Evolutionary conservation across 1,140 invertebrate species (phyloP), one percentile per base, ranked within the genome.

Genomic region (Tetranychus urticae): DNA sequence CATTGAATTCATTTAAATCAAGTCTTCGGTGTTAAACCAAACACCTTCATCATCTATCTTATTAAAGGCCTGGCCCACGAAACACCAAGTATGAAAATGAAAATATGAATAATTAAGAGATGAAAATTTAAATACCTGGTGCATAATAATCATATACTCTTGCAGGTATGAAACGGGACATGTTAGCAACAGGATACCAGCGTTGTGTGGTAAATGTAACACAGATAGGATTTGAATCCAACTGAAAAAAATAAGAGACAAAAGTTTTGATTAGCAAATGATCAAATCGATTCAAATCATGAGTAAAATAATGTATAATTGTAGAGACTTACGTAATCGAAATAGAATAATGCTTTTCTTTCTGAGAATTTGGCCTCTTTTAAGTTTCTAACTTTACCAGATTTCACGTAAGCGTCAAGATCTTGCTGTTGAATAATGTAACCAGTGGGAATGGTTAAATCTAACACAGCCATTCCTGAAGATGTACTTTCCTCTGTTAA

Each of bases 91-190:
- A 23, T 23, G 23, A 23, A 42, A 42, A 6, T 42, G 10, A 10
- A 42, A 42, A 42, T 42, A 6, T 42, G 5, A 42, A 42, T 42
- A 5, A 42, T 42, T 42, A 10, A 6, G 5, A 42, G 10, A 42
- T 0, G 5, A 42, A 42, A 5, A 42, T 33, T 31, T 63, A 14
- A 56, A 70, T 71, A 91, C 88, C 88, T 70, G 91, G 91, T 61
- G 91, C 83, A 76, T 96, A 96, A 69, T 92, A 96, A 74, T 96
- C 91, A 71, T 93, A 96, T 7, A 96, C 81, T 65, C 87, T 79
- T 55, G 92, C 81, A 3, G 86, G 81, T 64, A 94, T 77, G 70
- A 88, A 90, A 39, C 87, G 79, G 0, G 91, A 91, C 83, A 93
- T 88, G 73, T 97, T 97, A 14, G 91, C 92, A 3, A 94, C 88